Conservation (phyloP, 1,140 invertebrate species). For the Procambarus clarkii region DNA sequence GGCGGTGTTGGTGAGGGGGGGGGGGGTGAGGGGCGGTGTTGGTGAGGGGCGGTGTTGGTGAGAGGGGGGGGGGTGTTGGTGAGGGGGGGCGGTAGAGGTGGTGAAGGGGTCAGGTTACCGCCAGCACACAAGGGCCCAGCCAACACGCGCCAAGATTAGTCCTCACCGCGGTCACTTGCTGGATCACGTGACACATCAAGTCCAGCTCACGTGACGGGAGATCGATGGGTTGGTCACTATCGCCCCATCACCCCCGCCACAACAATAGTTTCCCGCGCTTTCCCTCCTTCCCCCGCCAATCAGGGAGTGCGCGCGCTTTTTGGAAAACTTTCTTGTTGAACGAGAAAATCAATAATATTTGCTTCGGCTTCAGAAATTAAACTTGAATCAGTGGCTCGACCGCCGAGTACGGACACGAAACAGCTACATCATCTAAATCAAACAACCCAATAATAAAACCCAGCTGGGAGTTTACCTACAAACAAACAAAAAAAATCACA, state of each 20-base stretch:
- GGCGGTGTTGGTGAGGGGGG: too few relatives aligned
- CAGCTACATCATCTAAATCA: too few relatives aligned
- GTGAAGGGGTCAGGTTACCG: constrained; percentile 4
- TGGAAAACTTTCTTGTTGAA: not conserved
- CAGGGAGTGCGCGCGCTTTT: not conserved
- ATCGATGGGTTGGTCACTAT: not conserved
- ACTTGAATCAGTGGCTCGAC: too few relatives aligned
- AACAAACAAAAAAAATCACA: too few relatives aligned
- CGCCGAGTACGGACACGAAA: too few relatives aligned
- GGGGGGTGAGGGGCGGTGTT: too few relatives aligned
- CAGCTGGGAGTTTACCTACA: too few relatives aligned
- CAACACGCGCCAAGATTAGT: constrained; percentile 17
- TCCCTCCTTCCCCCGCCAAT: not conserved
- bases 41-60: too few relatives aligned
- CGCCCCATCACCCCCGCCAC: not conserved
- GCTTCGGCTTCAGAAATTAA: not conserved
- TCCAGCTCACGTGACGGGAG: constrained; percentile 18
- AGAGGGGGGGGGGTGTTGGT: too few relatives aligned
- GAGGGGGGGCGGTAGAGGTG: too few relatives aligned
- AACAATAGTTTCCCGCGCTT: not conserved
- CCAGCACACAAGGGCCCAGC: not conserved
- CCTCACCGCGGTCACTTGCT: constrained; percentile 30
- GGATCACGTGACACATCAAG: not conserved
- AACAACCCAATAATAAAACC: too few relatives aligned
- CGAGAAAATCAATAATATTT: not conserved